These are phyloP conservation scores for Belgica antarctica DNA, from an alignment of 2,888 invertebrate genomes.

Conservation along the genomic window DNA sequence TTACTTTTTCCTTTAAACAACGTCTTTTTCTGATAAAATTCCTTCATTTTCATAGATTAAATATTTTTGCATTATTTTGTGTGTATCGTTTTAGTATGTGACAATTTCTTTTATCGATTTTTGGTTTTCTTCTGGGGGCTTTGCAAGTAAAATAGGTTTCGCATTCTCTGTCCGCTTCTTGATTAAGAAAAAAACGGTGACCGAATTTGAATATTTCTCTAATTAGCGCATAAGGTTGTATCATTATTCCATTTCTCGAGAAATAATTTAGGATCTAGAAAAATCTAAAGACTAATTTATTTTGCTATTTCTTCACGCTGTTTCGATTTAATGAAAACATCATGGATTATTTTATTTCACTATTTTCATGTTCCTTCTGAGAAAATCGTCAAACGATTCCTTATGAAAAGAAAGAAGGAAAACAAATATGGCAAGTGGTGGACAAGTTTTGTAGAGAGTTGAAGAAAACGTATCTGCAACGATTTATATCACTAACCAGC, in stretches of 20 bases:
- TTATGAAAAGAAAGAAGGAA: slow-evolving; percentile 9
- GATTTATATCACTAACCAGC: not conserved
- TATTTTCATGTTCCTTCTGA: not conserved
- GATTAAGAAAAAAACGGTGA: slow-evolving; percentile 12
- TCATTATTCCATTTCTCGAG: slow-evolving; percentile 2
- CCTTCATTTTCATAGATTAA: slow-evolving; percentile 23
- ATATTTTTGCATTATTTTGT: slow-evolving; percentile 21
- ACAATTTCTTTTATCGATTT: slow-evolving; percentile 19
- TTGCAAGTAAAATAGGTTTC: slow-evolving; percentile 22
- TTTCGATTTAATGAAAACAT: not conserved
- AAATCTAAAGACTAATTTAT: slow-evolving; percentile 39
- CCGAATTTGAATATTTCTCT: slow-evolving; percentile 7
- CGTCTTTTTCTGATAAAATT: slow-evolving; percentile 42
- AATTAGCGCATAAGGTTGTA: slow-evolving; percentile 16
- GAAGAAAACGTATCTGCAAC: not conserved
- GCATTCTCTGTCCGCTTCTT: not conserved
- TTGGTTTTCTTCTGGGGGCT: not conserved
- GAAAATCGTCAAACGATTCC: not conserved
- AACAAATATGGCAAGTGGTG: too few relatives aligned
- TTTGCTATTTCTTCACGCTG: slow-evolving; percentile 32
- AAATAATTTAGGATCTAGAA: slow-evolving; percentile 36
- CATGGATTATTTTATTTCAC: not conserved
- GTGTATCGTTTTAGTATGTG: slow-evolving; percentile 8
- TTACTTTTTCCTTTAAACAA: slow-evolving; percentile 30
- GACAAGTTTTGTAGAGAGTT: not conserved